Evolutionary conservation across 2,113 vertebrate genomes (phyloP), one percentile per base, ranked within the genome.

Genomic region (Chlorocebus sabaeus): DNA sequence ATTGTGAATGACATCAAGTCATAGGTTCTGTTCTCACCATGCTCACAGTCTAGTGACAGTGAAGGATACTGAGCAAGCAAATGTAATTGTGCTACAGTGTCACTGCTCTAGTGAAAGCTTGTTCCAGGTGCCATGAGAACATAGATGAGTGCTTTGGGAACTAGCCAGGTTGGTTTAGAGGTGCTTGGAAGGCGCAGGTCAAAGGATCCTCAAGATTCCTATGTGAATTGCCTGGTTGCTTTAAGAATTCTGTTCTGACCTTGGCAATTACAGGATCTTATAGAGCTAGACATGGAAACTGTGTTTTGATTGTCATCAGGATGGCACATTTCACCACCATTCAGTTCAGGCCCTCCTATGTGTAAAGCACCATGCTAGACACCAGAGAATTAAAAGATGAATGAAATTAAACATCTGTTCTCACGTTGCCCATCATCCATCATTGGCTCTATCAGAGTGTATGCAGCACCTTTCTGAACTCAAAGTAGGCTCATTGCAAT

Each of bases 41-140:
- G 20, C 2, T 57, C 45, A 72, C 45, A 78, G 40, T 40, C 40
- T 48, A 32, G 8, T 25, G 45, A 79, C 23, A 27, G 9, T 14
- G 18, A 59, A 61, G n/a, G 57, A 35, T 18, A 5, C 4, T 35
- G 18, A 22, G 11, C 1, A 48, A 52, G 17, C 11, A 27, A 14
- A 48, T 23, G 27, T 23, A 7, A n/a, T 7, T 16, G 5, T 81
- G 64, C 9, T 55, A 2, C 12, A 11, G 6, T 9, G 17, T 35
- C 35, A 30, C 48, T 18, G 3, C 20, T 1, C 1, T 8, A 73
- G 23, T 35, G 32, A 57, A 82, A 25, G 35, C 7, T 25, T 8
- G 13, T 14, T 16, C 13, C 16, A 10, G 2, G 1, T 48, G 5
- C 30, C 45, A 16, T 18, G 25, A 55, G 10, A 9, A 23, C 6